phyloP scores from a whole-genome alignment of 2,113 vertebrate species.

The Clupea harengus region DNA sequence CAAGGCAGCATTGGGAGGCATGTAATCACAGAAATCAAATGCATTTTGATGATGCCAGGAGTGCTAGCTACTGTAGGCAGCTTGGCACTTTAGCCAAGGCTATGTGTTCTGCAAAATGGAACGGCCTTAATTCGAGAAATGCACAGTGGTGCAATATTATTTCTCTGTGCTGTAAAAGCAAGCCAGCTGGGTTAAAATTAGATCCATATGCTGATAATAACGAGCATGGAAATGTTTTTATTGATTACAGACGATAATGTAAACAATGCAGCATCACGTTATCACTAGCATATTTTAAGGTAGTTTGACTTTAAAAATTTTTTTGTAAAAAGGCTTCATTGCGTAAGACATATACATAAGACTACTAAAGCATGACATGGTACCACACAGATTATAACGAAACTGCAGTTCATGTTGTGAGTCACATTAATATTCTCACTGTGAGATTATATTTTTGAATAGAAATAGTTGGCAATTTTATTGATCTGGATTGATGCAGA shows the following conservation, averaged over 20 bases:
- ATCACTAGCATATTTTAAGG: background rate
- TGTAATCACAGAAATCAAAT: constrained; percentile 48
- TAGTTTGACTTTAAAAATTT: background rate
- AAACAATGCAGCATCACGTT: background rate
- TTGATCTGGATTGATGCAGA: background rate
- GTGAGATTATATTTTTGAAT: background rate
- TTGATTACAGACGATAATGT: background rate
- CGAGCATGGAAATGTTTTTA: background rate
- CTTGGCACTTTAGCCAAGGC: constrained; percentile 21
- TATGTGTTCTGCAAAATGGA: constrained; percentile 9
- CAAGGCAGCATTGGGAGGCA: constrained; percentile 30
- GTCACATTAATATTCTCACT: background rate
- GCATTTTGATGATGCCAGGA: constrained; percentile 38
- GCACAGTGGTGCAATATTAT: constrained; percentile 29
- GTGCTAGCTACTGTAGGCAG: constrained; percentile 36
- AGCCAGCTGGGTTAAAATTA: background rate
- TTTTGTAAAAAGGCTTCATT: background rate
- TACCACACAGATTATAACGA: background rate
- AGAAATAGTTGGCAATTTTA: background rate
- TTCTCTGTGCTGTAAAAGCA: background rate
- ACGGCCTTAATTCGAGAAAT: constrained; percentile 19
- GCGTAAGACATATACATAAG: background rate
- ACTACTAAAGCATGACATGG: background rate
- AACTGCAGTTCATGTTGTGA: background rate
- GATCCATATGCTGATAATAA: background rate